These are phyloP conservation scores for Cyprinodon variegatus DNA, from an alignment of 2,113 vertebrate species.

Conservation along the genomic window DNA sequence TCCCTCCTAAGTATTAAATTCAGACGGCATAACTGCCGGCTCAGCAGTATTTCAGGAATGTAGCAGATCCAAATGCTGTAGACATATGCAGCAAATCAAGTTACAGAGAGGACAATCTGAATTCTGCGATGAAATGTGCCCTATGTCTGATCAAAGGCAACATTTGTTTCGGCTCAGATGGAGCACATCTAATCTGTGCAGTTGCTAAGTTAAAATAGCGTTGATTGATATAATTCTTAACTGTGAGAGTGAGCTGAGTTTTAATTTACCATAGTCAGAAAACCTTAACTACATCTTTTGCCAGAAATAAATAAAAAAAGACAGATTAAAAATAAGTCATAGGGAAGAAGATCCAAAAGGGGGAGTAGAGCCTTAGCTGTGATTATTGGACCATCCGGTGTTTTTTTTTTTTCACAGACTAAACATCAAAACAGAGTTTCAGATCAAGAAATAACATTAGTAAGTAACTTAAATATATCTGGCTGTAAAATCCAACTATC, in stretches of 20 bases:
- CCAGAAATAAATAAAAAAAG: not conserved
- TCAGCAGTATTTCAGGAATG: slow-evolving; percentile 61
- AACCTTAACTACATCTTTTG: not conserved
- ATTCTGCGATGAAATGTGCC: slow-evolving; percentile 23
- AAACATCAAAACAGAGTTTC: too few species aligned
- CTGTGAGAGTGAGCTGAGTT: not conserved
- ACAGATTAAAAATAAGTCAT: not conserved
- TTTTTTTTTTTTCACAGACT: not conserved
- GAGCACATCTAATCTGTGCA: slow-evolving; percentile 2
- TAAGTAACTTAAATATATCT: not conserved
- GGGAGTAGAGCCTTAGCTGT: not conserved
- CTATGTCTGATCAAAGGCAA: slow-evolving; percentile 19
- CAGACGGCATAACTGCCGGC: slow-evolving; percentile 48
- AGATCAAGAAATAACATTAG: not conserved
- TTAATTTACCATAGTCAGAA: too few species aligned
- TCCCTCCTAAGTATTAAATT: slow-evolving; percentile 64
- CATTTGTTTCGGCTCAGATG: not conserved
- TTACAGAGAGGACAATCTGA: slow-evolving; percentile 28
- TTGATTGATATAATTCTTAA: not conserved
- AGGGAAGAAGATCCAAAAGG: too few species aligned
- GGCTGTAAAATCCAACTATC: not conserved
- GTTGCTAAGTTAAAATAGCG: slow-evolving; percentile 1
- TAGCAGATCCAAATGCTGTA: slow-evolving; percentile 32
- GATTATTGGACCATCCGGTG: not conserved
- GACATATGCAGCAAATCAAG: slow-evolving; percentile 37